Evolutionary conservation across 2,797 vertebrate genomes (phyloP).

Genomic region (Tympanoctomys barrerae): DNA sequence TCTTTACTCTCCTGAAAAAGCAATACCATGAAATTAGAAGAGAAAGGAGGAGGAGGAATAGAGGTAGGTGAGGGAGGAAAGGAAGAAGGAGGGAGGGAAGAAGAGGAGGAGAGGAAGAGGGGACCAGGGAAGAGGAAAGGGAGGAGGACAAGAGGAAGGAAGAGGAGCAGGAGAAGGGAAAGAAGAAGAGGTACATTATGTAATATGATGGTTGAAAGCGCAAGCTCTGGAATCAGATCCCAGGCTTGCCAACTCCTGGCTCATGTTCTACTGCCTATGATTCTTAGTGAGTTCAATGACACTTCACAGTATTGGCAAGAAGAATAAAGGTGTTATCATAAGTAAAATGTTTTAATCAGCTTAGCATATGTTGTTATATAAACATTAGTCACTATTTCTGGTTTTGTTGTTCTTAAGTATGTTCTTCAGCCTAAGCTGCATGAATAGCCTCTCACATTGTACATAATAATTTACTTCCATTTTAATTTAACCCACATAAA

Average conservation of each 20-base stretch:
- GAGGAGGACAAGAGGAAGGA: background rate
- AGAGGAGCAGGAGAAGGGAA: background rate
- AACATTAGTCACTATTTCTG: conserved; percentile 9
- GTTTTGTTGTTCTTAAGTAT: conserved; percentile 4
- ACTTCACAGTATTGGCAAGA: background rate
- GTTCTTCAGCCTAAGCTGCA: background rate
- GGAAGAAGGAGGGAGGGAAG: too few species aligned
- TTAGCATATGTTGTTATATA: background rate
- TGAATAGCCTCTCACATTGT: background rate
- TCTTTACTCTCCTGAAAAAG: conserved; percentile 10
- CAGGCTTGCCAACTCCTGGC: background rate
- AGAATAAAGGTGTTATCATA: background rate
- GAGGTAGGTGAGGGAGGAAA: background rate
- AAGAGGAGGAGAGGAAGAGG: background rate
- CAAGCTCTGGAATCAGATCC: background rate
- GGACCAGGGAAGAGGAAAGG: background rate
- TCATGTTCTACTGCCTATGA: conserved; percentile 19
- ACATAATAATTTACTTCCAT: background rate
- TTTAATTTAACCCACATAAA: background rate
- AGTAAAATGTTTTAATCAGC: background rate
- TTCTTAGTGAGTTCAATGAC: conserved; percentile 35
- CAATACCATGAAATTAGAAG: background rate
- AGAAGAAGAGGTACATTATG: background rate
- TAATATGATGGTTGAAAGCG: background rate
- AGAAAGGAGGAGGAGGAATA: background rate